Evolutionary conservation across 2,888 invertebrate species (phyloP), one percentile per base, ranked within the genome.

Genomic region (Stomorhina lunata): DNA sequence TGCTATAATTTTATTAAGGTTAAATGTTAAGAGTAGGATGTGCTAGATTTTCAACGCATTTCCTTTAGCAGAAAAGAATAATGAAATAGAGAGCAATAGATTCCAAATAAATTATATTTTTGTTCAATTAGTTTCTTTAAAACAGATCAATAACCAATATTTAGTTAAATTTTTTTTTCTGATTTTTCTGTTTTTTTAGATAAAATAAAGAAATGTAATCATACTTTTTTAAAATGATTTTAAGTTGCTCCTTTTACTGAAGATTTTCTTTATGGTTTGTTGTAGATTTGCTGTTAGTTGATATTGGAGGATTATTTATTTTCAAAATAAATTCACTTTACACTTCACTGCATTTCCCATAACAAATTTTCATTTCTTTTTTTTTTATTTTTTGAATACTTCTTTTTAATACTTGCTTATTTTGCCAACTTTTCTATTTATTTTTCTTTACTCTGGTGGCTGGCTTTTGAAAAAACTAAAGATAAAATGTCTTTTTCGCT

Each of bases 321-420:
- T 78, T 43, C 50, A 50, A 78, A 75, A 79, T 53, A 75, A 76
- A 82, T 76, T 75, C 79, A 82, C 79, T 82, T 79, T 76, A 82
- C 82, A 82, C 82, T 79, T 82, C 82, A 82, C 75, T 82, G 82
- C 71, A 71, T 76, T 59, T 73, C 34, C 40, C 17, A 79, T 66
- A 75, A 66, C 29, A 68, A 55, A 63, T 73, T 68, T 81, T 68
- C 63, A 32, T 61, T 63, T 40, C 10, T 65, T 63, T 66, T 5
- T 37, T 17, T 12, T 45, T 45, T 45, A 9, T 10, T 10, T 17
- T 55, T 53, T n/a, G n/a, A n/a, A n/a, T n/a, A n/a, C n/a, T 37
- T 59, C 27, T 59, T 48, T 20, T 2, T 22, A 55, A n/a, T 15
- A 29, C 27, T n/a, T 27, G 1, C 25, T 43, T 65, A 53, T 68